These are phyloP conservation scores for Lepisosteus oculatus DNA, from an alignment of 2,113 vertebrate species.

Conservation along the genomic window DNA sequence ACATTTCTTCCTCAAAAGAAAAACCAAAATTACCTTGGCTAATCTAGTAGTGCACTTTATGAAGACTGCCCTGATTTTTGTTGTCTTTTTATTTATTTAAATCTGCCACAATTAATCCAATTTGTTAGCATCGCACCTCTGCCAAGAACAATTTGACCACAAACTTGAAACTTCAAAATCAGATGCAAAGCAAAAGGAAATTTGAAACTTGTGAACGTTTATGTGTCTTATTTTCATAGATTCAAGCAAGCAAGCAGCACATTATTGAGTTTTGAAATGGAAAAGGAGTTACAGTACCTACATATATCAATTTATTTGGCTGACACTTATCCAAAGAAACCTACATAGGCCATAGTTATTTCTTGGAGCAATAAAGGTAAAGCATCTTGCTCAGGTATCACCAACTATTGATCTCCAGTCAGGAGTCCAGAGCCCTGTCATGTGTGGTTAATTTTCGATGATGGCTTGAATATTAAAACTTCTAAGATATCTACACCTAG, in stretches of 20 bases:
- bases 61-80: too few relatives aligned
- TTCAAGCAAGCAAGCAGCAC: not conserved
- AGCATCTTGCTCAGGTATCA: too few relatives aligned
- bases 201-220: too few relatives aligned
- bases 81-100: too few relatives aligned
- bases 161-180: too few relatives aligned
- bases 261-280: not conserved
- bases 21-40: not conserved
- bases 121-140: too few relatives aligned
- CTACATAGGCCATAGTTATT: not conserved
- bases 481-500: constrained; percentile 1
- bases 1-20: not conserved
- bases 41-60: too few relatives aligned
- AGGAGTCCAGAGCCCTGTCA: not conserved
- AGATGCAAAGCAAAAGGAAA: too few relatives aligned
- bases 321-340: not conserved
- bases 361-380: not conserved
- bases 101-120: too few relatives aligned
- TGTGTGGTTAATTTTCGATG: constrained; percentile 8
- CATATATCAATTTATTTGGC: not conserved
- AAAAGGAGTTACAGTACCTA: not conserved
- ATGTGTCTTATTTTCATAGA: too few relatives aligned
- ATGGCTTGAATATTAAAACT: constrained; percentile 1
- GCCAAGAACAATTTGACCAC: too few relatives aligned
- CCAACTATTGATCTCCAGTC: too few relatives aligned